Evolutionary conservation across 2,113 vertebrate genomes (phyloP), one percentile per base, ranked within the genome.

Genomic region (Herpailurus yagouaroundi): DNA sequence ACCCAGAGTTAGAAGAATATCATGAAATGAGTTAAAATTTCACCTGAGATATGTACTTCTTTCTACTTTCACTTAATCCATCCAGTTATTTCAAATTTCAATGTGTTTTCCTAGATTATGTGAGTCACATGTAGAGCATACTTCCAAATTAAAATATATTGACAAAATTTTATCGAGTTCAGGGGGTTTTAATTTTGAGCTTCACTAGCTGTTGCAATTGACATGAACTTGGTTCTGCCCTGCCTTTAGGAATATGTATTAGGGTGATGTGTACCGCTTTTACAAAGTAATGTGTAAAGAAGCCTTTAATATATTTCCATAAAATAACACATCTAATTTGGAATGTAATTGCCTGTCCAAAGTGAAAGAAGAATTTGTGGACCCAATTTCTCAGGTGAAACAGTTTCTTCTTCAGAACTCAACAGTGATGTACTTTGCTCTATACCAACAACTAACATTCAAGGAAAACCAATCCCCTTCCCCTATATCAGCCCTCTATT

Each of bases 371-470:
- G 14, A 77, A 85, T 68, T 81, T 97, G 76, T 77, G 76, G 71
- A 97, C 31, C 21, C 31, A 85, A 85, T 89, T 97, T 87, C 96
- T 96, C 64, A 89, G 85, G 92, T 97, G 97, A 98, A 98, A 98
- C 71, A 1, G 7, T 97, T 48, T 97, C 15, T 50, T 77, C 36
- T 88, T 85, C 68, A 97, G 96, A 91, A 91, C 95, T 64, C 94
- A 96, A 97, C 13, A 97, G 63, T 97, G 95, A 96, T 98, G 97
- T 13, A 50, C 27, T 31, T 97, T 98, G 73, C 95, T 98, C 93
- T 97, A 97, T 69, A 98, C 95, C 83, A 92, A 97, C 91, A 97
- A 48, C 81, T 91, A 97, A 96, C 94, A 98, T 87, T 91, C 95
- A 92, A 93, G 79, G 71, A 95, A 95, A 97, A 93, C 29, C 69